Evolutionary conservation across 2,888 invertebrate species (phyloP), one percentile per base, ranked within the genome.

Genomic region (Acronicta psi): DNA sequence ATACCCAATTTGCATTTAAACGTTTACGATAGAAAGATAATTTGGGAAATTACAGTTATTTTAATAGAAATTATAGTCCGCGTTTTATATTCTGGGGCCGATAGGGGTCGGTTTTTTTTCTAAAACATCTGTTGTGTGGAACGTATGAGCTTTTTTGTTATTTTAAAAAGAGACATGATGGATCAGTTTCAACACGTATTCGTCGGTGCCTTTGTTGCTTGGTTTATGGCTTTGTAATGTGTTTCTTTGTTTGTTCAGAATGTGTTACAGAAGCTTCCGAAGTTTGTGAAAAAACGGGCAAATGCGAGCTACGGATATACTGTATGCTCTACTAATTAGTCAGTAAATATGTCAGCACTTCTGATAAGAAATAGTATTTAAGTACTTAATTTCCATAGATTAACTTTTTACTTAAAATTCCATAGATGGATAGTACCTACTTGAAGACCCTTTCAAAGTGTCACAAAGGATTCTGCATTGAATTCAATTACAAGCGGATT

Each of bases 161-260:
- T 93, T 92, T 92, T 88, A 92, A 92, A 93, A 92, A 88, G 91
- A 92, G 93, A 93, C 92, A 92, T 93, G 94, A 94, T 93, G 92
- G 93, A 94, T 94, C 93, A 93, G 94, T 93, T 93, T 93, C 93
- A 93, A 94, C 93, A 90, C 92, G 85, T 90, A 92, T 85, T 86
- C 87, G 92, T 89, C 93, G 93, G 93, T 85, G 80, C 87, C 92
- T 93, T 93, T 93, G 93, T 92, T 90, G 90, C 83, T 84, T 80
- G 87, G 86, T 93, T 93, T 93, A 93, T 90, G 89, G 92, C 89
- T 91, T 90, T 88, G 93, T 93, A 93, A 93, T 93, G 93, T 91
- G 91, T 92, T 92, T 92, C 91, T 91, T 92, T 93, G 92, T 93
- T 93, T 93, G 93, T 91, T 91, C 88, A 86, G 87, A 89, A 89